phyloP scores from a whole-genome alignment of 1,140 invertebrate species.

The Trichomalopsis sarcophagae region DNA sequence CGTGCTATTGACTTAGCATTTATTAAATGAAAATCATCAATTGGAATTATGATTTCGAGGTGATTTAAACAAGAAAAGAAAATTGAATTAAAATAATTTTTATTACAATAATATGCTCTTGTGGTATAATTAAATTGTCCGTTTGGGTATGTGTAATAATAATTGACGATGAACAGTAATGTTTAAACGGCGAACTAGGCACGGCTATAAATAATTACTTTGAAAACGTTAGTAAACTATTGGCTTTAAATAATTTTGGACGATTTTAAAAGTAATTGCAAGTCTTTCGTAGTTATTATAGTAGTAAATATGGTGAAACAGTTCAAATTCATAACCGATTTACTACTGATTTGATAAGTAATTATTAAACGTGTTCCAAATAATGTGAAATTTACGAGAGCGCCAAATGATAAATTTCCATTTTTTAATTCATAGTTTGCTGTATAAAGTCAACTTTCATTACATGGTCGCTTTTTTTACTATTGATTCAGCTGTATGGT shows the following conservation, averaged over 20 bases:
- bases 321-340: too few species aligned
- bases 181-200: neutral
- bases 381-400: neutral
- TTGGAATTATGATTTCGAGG: constrained; percentile 19
- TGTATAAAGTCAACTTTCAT: neutral
- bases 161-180: neutral
- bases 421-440: neutral
- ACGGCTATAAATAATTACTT: too few species aligned
- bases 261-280: neutral
- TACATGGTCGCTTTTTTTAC: neutral
- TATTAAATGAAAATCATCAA: constrained; percentile 21
- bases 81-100: neutral
- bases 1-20: constrained; percentile 3
- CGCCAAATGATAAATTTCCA: neutral
- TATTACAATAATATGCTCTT: neutral
- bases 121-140: neutral
- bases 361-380: neutral
- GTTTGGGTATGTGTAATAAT: neutral
- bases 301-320: neutral
- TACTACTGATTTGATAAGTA: neutral
- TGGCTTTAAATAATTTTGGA: neutral
- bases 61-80: constrained; percentile 6
- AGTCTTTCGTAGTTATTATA: neutral
- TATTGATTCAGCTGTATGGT: constrained; percentile 1
- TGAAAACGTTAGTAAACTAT: too few species aligned